Evolutionary conservation across 2,797 vertebrate species (phyloP).

Genomic region (Tapirus indicus): DNA sequence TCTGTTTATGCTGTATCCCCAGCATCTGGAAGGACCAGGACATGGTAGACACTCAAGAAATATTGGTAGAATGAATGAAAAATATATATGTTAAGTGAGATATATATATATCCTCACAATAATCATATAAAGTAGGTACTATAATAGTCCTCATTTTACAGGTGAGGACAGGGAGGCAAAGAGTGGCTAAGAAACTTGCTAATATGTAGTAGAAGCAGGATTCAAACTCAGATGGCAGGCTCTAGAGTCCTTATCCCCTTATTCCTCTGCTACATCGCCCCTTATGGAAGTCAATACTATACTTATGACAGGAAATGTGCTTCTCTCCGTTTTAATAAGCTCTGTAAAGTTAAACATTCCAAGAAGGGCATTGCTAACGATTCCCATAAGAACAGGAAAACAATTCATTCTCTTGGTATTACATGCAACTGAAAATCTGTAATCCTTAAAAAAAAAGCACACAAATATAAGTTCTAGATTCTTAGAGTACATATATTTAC

Average conservation of each 20-base stretch:
- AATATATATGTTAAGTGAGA: background rate
- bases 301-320: constrained; percentile 91
- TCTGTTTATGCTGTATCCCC: background rate
- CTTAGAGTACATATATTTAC: background rate
- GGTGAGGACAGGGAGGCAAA: background rate
- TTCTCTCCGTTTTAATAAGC: constrained; percentile 91
- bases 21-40: background rate
- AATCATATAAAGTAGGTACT: background rate
- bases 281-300: background rate
- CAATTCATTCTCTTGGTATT: constrained; percentile 93
- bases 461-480: background rate
- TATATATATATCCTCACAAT: too few relatives aligned
- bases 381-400: constrained; percentile 92
- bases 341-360: constrained; percentile 88
- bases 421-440: constrained; percentile 91
- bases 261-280: background rate
- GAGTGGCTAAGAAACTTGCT: background rate
- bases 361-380: constrained; percentile 93
- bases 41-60: background rate
- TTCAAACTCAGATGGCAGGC: background rate
- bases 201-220: background rate
- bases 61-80: background rate
- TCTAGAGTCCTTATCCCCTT: background rate
- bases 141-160: background rate
- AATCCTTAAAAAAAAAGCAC: constrained; percentile 86